Conservation (phyloP, 2,113 vertebrate species). For the Thomomys bottae region DNA sequence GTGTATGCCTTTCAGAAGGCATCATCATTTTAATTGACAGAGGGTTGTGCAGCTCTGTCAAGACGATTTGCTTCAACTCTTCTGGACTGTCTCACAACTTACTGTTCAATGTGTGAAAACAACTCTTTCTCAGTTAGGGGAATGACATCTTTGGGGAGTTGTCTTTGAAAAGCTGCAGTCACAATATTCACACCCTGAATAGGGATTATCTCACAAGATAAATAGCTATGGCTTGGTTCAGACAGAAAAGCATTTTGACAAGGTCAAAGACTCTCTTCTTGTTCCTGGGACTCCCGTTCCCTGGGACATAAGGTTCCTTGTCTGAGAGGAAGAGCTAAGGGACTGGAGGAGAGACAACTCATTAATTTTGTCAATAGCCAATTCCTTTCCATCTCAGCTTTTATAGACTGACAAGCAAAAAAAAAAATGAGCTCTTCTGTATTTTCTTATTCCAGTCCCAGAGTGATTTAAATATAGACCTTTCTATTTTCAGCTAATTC, state of each 20-base stretch:
- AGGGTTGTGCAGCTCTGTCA: conserved; percentile 8
- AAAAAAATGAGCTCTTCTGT: conserved; percentile 44
- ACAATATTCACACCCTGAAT: conserved; percentile 37
- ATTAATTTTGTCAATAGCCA: conserved; percentile 67
- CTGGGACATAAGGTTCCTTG: conserved; percentile 40
- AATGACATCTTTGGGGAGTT: conserved; percentile 60
- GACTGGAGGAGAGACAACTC: neutral
- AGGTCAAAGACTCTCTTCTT: conserved; percentile 58
- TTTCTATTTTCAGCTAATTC: conserved; percentile 58
- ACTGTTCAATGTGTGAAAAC: conserved; percentile 42
- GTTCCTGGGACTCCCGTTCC: conserved; percentile 5
- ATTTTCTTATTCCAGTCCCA: conserved; percentile 34
- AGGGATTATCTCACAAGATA: conserved; percentile 71
- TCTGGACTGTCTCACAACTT: conserved; percentile 37
- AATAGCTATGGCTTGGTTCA: conserved; percentile 20
- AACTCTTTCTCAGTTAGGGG: conserved; percentile 40
- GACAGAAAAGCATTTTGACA: conserved; percentile 65
- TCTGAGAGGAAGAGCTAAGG: conserved; percentile 18
- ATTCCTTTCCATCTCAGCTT: conserved; percentile 27
- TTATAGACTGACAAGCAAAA: conserved; percentile 54
- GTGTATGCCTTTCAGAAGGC: conserved; percentile 8
- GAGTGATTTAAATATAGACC: conserved; percentile 56
- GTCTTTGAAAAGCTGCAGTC: conserved; percentile 56
- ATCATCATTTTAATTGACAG: conserved; percentile 32
- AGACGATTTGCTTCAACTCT: conserved; percentile 47